Conservation (phyloP, 2,888 invertebrate species). For the Andricus quercusramuli region DNA sequence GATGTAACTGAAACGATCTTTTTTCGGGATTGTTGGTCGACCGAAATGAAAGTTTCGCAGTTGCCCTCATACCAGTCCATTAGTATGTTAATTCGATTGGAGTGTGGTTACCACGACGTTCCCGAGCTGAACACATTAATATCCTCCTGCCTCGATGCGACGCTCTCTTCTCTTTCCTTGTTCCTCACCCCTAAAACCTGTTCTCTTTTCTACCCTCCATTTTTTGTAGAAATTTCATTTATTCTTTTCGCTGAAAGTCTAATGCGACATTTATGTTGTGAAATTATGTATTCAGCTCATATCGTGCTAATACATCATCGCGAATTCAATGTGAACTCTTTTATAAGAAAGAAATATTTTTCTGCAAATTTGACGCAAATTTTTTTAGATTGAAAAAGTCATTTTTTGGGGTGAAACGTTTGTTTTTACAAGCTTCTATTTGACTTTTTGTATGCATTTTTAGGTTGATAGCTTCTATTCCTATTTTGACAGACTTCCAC, state of each 20-base stretch:
- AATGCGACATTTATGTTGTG: neutral
- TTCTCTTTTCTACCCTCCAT: neutral
- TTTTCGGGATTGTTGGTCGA: constrained; percentile 53
- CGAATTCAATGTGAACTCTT: neutral
- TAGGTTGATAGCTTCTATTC: no score
- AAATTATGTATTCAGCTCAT: neutral
- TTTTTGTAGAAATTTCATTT: neutral
- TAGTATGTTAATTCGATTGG: constrained; percentile 65
- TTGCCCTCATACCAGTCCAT: constrained; percentile 56
- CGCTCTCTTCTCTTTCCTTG: neutral
- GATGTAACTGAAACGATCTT: constrained; percentile 22
- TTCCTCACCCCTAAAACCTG: neutral
- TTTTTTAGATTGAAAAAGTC: neutral
- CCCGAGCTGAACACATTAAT: constrained; percentile 46
- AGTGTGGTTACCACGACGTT: constrained; percentile 57
- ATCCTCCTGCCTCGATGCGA: constrained; percentile 39
- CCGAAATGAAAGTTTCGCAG: constrained; percentile 62
- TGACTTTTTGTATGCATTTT: no score
- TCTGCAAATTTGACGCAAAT: neutral
- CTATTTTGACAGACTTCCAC: no score
- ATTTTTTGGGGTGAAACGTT: no score
- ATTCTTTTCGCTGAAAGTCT: neutral
- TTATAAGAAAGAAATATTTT: neutral
- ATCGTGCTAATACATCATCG: neutral
- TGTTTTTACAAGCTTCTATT: no score